Evolutionary conservation across 2,113 vertebrate species (phyloP), one percentile per base, ranked within the genome.

Genomic region (Oxygymnocypris stewartii): DNA sequence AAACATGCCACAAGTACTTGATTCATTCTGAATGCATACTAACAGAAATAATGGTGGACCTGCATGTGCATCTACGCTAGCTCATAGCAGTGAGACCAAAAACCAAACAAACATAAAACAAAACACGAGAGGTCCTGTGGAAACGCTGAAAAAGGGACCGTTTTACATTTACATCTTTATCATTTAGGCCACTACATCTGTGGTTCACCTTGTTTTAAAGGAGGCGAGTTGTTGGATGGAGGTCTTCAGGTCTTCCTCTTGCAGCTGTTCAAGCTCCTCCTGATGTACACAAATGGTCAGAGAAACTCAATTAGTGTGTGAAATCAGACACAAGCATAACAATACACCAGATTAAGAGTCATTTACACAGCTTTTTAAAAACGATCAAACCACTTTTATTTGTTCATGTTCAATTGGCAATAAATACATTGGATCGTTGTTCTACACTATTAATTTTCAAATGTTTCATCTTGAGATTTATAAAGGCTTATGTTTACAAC

Each of bases 141-240:
- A 83, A 85, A 57, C 3, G 20, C 20, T 82, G 82, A 47, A 71
- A 87, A 88, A 71, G 78, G 84, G 90, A 89, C 61, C 44, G 75
- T 85, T 81, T 63, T 80, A 85, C 84, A 89, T 76, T 81, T 89
- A 65, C 87, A 76, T 25, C 73, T 87, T 84, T 84, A 81, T 82
- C 35, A 69, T 89, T 95, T 97, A 97, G 93, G 96, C 95, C 97
- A 97, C 96, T 98, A 98, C 96, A 96, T 96, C 94, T 98, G 97
- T 97, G 96, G 97, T 96, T 99, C 98, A 99, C 98, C 98, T 99
- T 97, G 96, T 99, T 78, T 97, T 97, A 97, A 98, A 97, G 93
- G 94, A n/a, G 92, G 87, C 87, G 59, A 73, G 96, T 96, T 98
- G 96, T 94, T 93, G 94, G 92, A 93, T 93, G 91, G 93, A 90